Percentiles rank a stretch among this genome's conserved stretches.
phyloP scores from a whole-genome alignment of 2,797 vertebrate genomes.

The Rhynchotus rufescens region DNA sequence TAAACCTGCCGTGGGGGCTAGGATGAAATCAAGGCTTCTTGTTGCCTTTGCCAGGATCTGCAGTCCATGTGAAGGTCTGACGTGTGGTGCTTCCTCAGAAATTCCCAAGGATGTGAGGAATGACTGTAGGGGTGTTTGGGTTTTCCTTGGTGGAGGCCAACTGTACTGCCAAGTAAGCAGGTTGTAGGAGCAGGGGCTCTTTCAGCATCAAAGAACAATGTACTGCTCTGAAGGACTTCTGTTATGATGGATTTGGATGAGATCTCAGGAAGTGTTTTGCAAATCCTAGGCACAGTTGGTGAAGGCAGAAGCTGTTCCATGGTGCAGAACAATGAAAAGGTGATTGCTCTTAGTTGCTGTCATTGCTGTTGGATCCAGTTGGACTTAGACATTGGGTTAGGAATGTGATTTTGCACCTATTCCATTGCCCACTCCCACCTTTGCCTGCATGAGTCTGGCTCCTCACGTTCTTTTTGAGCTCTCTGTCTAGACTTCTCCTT shows the following conservation, averaged over 20 bases:
- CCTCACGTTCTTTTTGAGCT: neutral
- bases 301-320: neutral
- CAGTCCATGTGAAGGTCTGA: neutral
- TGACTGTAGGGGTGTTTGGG: neutral
- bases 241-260: neutral
- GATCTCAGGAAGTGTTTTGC: neutral
- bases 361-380: neutral
- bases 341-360: neutral
- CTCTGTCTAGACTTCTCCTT: neutral
- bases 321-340: neutral
- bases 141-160: fast-evolving
- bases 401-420: neutral
- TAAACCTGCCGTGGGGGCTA: neutral
- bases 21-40: neutral
- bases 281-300: neutral
- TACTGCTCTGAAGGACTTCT: neutral
- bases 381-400: neutral
- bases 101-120: too few relatives aligned
- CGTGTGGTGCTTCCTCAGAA: neutral
- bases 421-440: neutral
- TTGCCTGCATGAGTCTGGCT: neutral
- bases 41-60: neutral
- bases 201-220: neutral
- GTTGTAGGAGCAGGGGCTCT: neutral
- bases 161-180: neutral